Percentiles rank a stretch among this genome's conserved stretches.
Evolutionary conservation across 2,113 vertebrate species (phyloP).

Genomic region (Sphyrna mokarran): DNA sequence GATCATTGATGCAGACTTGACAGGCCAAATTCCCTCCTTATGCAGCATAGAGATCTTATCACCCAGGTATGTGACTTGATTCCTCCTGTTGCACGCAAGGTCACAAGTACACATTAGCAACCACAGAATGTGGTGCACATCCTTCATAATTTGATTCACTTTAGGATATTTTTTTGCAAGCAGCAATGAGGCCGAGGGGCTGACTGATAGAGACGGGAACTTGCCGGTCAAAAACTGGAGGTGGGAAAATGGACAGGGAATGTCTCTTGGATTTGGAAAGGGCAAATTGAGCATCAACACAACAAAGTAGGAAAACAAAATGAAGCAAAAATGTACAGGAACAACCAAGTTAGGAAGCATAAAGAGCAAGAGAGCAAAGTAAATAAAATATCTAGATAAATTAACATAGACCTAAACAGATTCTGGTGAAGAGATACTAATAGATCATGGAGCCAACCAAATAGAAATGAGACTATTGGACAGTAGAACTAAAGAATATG

Average conservation of each 20-base stretch:
- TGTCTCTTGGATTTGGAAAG: neutral
- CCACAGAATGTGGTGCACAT: neutral
- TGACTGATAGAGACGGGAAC: neutral
- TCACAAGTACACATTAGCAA: neutral
- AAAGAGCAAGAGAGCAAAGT: neutral
- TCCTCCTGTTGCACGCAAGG: neutral
- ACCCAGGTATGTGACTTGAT: neutral
- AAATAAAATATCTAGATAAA: neutral
- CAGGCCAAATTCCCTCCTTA: too few species aligned
- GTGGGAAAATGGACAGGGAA: neutral
- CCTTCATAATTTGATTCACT: neutral
- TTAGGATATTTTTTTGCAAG: neutral
- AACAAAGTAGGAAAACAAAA: neutral
- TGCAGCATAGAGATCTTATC: neutral
- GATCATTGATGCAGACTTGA: too few species aligned
- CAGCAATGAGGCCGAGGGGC: neutral
- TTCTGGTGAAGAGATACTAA: neutral
- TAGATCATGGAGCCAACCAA: neutral
- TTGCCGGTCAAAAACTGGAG: neutral
- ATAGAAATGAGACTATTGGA: neutral
- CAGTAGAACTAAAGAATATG: neutral
- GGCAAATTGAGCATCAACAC: neutral
- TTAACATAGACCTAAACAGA: neutral
- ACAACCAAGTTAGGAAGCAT: neutral
- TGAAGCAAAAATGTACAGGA: neutral